Evolutionary conservation across 2,888 invertebrate genomes (phyloP), one percentile per base, ranked within the genome.

Genomic region (Myopa tessellatipennis): DNA sequence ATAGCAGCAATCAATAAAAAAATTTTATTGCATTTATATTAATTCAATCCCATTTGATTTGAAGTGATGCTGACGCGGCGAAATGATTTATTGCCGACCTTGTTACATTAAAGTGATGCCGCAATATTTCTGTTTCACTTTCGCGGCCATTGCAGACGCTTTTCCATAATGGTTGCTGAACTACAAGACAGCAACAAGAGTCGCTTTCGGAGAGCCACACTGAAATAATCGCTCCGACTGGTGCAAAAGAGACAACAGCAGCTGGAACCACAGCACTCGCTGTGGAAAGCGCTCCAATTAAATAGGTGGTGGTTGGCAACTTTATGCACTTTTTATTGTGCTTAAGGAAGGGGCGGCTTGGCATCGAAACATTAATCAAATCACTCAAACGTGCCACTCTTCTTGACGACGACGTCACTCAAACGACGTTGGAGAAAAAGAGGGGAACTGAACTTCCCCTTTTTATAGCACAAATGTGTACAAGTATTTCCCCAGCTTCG

Each of bases 51-150:
- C 55, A 55, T 34, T 40, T 67, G 67, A 67, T 67, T 67, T 12
- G 14, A 34, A 16, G 45, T 63, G 73, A 60, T 73, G 34, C 61
- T 61, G 63, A 63, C 45, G 67, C 75, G 50, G 68, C 60, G 45
- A 68, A 74, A 68, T 89, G 88, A 88, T 89, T 89, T 89, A 88
- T 87, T 85, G 88, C 86, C 87, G 88, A 88, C 88, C 88, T 88
- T 88, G 88, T 88, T 87, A 85, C 87, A 86, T 88, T 87, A 88
- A 88, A 84, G 88, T 88, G 85, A 84, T 85, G 84, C 84, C 83
- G 85, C 85, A 84, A 87, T 89, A 86, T 88, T 87, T 88, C 89
- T 87, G 85, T 88, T 88, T 87, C 88, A 87, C 88, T 86, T 87
- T 88, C 88, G 86, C 85, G 84, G 84, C 83, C 83, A 81, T 82